Evolutionary conservation across 1,140 invertebrate genomes (phyloP).

Genomic region (Hyles vespertilio): DNA sequence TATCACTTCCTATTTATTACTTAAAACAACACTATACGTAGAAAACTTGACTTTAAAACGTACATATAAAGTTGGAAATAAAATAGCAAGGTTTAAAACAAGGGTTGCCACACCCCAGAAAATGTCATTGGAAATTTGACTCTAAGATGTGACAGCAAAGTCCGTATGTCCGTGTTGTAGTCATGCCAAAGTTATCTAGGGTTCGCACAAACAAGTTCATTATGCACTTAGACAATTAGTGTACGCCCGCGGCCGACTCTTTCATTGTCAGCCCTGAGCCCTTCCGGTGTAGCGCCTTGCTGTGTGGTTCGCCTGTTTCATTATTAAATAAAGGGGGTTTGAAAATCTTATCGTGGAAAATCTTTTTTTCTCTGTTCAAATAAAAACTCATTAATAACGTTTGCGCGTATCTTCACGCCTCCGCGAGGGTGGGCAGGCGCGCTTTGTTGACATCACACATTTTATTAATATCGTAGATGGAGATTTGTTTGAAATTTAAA

Average conservation of each 20-base stretch:
- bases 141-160: slow-evolving; percentile 18
- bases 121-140: slow-evolving; percentile 19
- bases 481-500: no score
- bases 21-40: slow-evolving; percentile 24
- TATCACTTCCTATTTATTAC: slow-evolving; percentile 46
- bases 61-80: slow-evolving; percentile 25
- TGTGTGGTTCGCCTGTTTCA: slow-evolving; percentile 40
- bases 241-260: slow-evolving; percentile 53
- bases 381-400: no score
- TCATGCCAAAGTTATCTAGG: slow-evolving; percentile 39
- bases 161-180: slow-evolving; percentile 9
- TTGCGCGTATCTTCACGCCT: no score
- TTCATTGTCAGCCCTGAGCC: slow-evolving; percentile 59
- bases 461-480: no score
- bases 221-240: slow-evolving; percentile 74
- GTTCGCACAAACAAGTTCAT: slow-evolving; percentile 68
- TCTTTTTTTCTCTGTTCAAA: no score
- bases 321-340: slow-evolving; percentile 26
- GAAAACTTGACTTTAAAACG: slow-evolving; percentile 12
- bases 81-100: not conserved
- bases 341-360: not conserved
- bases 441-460: no score
- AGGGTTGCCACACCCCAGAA: slow-evolving; percentile 20
- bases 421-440: no score
- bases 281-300: slow-evolving; percentile 57